A percentile compares a stretch with the other conserved stretches of the same genome.
These are phyloP conservation scores for Alexandromys fortis DNA, from an alignment of 2,113 vertebrate species.

Conservation along the genomic window DNA sequence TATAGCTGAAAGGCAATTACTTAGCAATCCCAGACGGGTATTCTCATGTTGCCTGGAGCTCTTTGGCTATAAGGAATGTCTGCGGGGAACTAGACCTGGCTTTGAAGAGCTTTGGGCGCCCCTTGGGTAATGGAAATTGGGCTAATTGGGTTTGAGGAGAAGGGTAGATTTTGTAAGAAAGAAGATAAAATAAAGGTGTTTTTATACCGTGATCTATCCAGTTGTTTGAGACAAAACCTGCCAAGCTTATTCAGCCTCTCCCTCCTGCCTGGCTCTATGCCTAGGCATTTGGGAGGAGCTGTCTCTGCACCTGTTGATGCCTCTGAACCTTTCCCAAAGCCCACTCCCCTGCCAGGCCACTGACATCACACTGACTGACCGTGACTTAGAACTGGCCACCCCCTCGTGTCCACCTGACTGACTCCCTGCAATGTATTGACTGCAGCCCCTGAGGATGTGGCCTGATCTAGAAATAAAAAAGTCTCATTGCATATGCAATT, in stretches of 20 bases:
- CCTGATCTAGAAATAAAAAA: neutral
- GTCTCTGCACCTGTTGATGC: neutral
- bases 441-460: neutral
- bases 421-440: neutral
- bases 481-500: neutral
- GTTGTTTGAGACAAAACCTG: neutral
- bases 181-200: neutral
- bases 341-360: neutral
- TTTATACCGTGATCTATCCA: neutral
- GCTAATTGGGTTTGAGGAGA: conserved; percentile 17
- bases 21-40: conserved; percentile 65
- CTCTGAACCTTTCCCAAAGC: neutral
- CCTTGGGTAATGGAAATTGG: neutral
- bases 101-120: conserved; percentile 15
- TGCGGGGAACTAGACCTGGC: neutral
- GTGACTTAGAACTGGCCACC: neutral
- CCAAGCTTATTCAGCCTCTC: neutral
- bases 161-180: neutral
- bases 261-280: neutral
- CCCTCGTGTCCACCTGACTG: neutral
- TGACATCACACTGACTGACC: neutral
- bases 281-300: fast-evolving
- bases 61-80: neutral
- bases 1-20: conserved; percentile 78
- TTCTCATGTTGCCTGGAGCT: conserved; percentile 64